phyloP scores from a whole-genome alignment of 2,888 invertebrate species.

The Athalia cordata region DNA sequence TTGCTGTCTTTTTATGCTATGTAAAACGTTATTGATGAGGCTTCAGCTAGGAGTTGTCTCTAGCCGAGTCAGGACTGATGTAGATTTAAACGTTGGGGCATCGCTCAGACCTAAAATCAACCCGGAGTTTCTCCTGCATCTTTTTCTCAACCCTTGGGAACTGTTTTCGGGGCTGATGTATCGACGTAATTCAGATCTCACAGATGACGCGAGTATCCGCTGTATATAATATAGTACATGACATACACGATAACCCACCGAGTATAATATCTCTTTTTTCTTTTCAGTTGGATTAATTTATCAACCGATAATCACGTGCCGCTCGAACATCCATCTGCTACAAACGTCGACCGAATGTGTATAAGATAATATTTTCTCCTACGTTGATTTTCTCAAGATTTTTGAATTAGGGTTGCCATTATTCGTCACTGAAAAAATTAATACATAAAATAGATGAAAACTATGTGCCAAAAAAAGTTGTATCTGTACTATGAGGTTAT shows the following conservation, averaged over 20 bases:
- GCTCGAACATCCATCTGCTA: not conserved
- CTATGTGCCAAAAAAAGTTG: too few relatives aligned
- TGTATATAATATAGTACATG: not conserved
- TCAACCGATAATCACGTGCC: slow-evolving; percentile 14
- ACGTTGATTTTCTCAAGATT: too few relatives aligned
- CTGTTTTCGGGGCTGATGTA: slow-evolving; percentile 60
- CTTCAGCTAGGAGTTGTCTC: slow-evolving; percentile 4
- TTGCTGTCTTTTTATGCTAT: not conserved
- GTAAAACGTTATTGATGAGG: slow-evolving; percentile 21
- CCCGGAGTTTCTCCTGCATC: not conserved
- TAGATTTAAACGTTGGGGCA: slow-evolving; percentile 47
- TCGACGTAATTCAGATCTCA: slow-evolving; percentile 64
- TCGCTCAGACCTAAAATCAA: slow-evolving; percentile 39
- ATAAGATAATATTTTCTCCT: too few relatives aligned
- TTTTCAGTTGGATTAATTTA: slow-evolving; percentile 16
- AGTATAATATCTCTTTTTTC: slow-evolving; percentile 18
- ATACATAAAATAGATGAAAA: too few relatives aligned
- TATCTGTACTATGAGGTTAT: too few relatives aligned
- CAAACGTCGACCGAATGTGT: not conserved
- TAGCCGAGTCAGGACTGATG: slow-evolving; percentile 38
- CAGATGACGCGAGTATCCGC: slow-evolving; percentile 53
- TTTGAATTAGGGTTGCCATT: too few relatives aligned
- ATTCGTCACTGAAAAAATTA: too few relatives aligned
- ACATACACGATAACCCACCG: not conserved
- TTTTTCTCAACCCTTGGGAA: slow-evolving; percentile 18